These are phyloP conservation scores for Tetanocera ferruginea DNA, from an alignment of 2,888 invertebrate species.

Conservation along the genomic window DNA sequence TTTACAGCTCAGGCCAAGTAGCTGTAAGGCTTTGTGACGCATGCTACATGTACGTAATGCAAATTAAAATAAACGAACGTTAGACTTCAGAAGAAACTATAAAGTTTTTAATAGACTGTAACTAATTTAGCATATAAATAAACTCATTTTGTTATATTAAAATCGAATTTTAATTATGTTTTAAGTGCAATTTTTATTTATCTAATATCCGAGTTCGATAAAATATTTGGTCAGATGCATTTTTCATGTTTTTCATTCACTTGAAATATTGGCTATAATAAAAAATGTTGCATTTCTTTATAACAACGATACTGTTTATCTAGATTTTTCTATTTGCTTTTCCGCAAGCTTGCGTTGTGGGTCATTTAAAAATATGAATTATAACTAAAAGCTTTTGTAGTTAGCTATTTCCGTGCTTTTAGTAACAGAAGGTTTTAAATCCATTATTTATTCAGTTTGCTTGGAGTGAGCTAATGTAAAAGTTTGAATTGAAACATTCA, in stretches of 20 bases:
- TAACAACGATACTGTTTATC: too few species aligned
- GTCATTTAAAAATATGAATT: too few species aligned
- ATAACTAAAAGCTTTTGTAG: too few species aligned
- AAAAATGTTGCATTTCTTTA: too few species aligned
- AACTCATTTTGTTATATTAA: background rate
- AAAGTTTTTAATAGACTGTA: background rate
- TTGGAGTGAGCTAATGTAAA: too few species aligned
- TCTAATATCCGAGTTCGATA: background rate
- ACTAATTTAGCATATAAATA: too few species aligned
- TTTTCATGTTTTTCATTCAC: background rate
- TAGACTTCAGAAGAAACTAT: background rate
- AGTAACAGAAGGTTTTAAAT: too few species aligned
- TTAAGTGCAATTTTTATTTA: background rate
- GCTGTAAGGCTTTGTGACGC: background rate
- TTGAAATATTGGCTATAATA: background rate
- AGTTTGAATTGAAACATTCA: too few species aligned
- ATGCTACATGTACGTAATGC: background rate
- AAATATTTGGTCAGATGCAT: background rate
- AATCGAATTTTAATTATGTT: background rate
- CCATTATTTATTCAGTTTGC: too few species aligned
- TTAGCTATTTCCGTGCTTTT: too few species aligned
- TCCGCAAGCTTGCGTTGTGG: too few species aligned
- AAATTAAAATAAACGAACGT: background rate
- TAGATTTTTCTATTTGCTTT: too few species aligned
- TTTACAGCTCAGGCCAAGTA: constrained; percentile 31